Evolutionary conservation across 2,797 vertebrate species (phyloP), one percentile per base, ranked within the genome.

Genomic region (Sciaenops ocellatus): DNA sequence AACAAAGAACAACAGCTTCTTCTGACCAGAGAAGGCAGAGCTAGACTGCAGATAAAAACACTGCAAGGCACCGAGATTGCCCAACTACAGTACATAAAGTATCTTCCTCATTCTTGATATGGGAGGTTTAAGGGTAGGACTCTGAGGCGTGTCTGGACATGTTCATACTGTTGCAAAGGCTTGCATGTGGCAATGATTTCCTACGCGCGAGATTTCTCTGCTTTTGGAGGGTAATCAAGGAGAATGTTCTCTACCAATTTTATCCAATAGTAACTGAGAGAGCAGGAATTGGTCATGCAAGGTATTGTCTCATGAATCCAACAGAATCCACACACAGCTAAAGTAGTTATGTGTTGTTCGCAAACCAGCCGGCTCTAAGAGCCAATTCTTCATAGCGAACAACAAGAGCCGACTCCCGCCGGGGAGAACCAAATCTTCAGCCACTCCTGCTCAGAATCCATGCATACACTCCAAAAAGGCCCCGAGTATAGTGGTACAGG

Each of bases 21-120:
- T 42, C 11, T 75, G 30, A 42, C 17, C 4, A 30, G 41, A 84
- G 55, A 81, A 28, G 52, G 55, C 64, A 57, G 17, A 79, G 17
- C 44, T 26, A 79, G 74, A 82, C 71, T 17, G 56, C 52, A 72
- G 76, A 69, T 82, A 76, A 77, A 65, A 82, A 51, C 11, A 66
- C 22, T 72, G 11, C 4, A 42, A 66, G 48, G 22, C 60, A 44
- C 8, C 46, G 3, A 17, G 60, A 76, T 79, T 76, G 42, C 78
- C 51, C 51, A 86, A 84, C 67, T 52, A 48, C n/a, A n/a, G n/a
- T n/a, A n/a, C 70, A 78, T 47, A 3, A 73, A 79, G n/a, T n/a
- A 60, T 66, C 74, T 88, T 82, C 83, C 74, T 88, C 80, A 83
- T 90, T 89, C 85, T 84, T 85, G n/a, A 77, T 62, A 52, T 44